Evolutionary conservation across 2,888 invertebrate species (phyloP), one percentile per base, ranked within the genome.

Genomic region (Caenorhabditis sp.): DNA sequence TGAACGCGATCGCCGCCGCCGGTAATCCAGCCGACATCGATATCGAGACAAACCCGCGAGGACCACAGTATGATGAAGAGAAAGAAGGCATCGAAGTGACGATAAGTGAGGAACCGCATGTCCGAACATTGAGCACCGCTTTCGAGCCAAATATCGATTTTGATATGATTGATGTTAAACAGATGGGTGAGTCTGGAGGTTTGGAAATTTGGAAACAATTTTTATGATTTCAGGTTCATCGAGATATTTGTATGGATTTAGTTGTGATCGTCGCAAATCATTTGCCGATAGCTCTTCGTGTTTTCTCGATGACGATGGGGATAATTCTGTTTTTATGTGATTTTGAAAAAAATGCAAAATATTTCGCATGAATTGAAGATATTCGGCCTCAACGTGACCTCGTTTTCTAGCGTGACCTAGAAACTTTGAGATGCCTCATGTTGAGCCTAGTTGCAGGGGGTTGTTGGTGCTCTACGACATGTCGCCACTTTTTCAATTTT

Each of bases 121-220:
- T 17, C 5, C 6, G 43, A 50, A 54, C 71, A 31, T 76, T 71
- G 24, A 76, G 77, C 51, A 66, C 76, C 12, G 81, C 79, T 12
- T 82, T 76, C 50, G 79, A 82, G 37, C 82, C 82, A n/a, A 62
- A 79, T 36, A 65, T 82, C 51, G 76, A 79, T 54, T 71, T 82
- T 53, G 82, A 82, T 57, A 76, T 82, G 68, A 81, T 82, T 12
- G 82, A 82, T 53, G 58, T 58, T 37, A 37, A 31, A 58, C 65
- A 54, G 24, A 3, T 60, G 37, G 27, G 24, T 21, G n/a, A 23
- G 12, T 55, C n/a, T n/a, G n/a, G n/a, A n/a, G n/a, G n/a, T n/a
- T n/a, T n/a, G n/a, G n/a, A n/a, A n/a, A n/a, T 23, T 62, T 14
- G 4, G 43, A 8, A 10, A 27, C 36, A 10, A 21, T 10, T 10